Base-by-base conservation (phyloP, 2,797 vertebrate species). In the Carcharodon carcharias region DNA sequence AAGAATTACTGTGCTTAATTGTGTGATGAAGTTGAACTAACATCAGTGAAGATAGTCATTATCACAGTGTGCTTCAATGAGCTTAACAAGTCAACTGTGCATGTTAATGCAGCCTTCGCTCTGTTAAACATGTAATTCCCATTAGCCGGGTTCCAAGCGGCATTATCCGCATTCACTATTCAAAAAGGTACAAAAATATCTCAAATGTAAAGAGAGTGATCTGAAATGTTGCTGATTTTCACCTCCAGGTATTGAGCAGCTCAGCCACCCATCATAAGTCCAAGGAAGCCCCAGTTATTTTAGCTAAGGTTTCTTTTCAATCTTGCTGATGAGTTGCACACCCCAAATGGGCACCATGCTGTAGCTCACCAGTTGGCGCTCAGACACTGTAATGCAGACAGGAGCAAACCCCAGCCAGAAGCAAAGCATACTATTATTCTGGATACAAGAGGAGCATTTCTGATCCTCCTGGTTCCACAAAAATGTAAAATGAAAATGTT, bases 11-110 rank as follows among this genome's bases (percentile, higher is more conserved):
- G 1, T 4, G n/a, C 91, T 40, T 93, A 93, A 93, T 67, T 93
- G 91, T 93, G 23, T 93, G 91, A 93, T 65, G 61, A 61, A 93
- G 61, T 93, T 93, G 91, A 93, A 45, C 91, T 45, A 67, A 93
- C 91, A 65, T 65, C 91, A 26, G 91, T 40, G 63, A 93, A 67
- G 61, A 65, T 40, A 93, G 91, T 93, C 91, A 93, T 93, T 67
- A 65, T 93, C 91, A 4, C 61, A 93, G 16, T 63, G 58, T 63
- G 58, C 58, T 63, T 92, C 89, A 92, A 67, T 93, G 9, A 93
- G 91, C n/a, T 65, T 65, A 65, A 93, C 91, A 93, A 93, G 61
- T 93, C 91, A 93, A 65, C 91, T 93, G 91, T 45, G 35, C 21
- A 40, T 45, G 61, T 40, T 93, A 65, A 65, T 93, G 40, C 91